A percentile compares a stretch with the other conserved stretches of the same genome.
These are phyloP conservation scores for Nyleta sp. DNA, from an alignment of 2,888 invertebrate genomes.

Conservation along the genomic window DNA sequence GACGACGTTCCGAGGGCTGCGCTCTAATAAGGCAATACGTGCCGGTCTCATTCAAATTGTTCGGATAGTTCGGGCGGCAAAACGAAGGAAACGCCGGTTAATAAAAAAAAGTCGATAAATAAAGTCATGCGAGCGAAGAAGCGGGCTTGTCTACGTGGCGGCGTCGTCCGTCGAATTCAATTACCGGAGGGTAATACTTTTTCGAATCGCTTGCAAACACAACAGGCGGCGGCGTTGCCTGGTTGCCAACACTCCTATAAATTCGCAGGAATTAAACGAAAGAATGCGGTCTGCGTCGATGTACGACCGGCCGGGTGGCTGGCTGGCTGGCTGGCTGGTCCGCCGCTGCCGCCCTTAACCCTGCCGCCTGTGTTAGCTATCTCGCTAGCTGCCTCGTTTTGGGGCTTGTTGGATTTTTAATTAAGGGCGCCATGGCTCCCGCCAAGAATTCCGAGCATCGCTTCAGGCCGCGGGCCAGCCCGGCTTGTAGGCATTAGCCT, in stretches of 20 bases:
- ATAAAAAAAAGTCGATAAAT: slow-evolving; percentile 64
- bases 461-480: slow-evolving; percentile 66
- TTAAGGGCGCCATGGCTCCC: slow-evolving; percentile 82
- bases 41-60: slow-evolving; percentile 41
- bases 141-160: slow-evolving; percentile 53
- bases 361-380: slow-evolving; percentile 58
- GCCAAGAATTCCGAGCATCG: slow-evolving; percentile 81
- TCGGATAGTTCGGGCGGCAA: slow-evolving; percentile 32
- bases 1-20: neutral
- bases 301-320: slow-evolving; percentile 75
- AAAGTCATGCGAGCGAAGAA: slow-evolving; percentile 54
- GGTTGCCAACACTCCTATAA: slow-evolving; percentile 78
- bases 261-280: slow-evolving; percentile 83
- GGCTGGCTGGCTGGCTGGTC: slow-evolving; percentile 67
- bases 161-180: slow-evolving; percentile 76
- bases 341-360: slow-evolving; percentile 74
- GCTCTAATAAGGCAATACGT: slow-evolving; percentile 33
- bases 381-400: slow-evolving; percentile 71
- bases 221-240: slow-evolving; percentile 72
- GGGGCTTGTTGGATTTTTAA: slow-evolving; percentile 82
- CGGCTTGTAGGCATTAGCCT: slow-evolving; percentile 68
- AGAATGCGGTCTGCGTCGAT: slow-evolving; percentile 82
- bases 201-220: slow-evolving; percentile 66
- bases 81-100: slow-evolving; percentile 26
- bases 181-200: slow-evolving; percentile 74